Evolutionary conservation across 2,113 vertebrate genomes (phyloP).

Genomic region (Toxotes chatareus): DNA sequence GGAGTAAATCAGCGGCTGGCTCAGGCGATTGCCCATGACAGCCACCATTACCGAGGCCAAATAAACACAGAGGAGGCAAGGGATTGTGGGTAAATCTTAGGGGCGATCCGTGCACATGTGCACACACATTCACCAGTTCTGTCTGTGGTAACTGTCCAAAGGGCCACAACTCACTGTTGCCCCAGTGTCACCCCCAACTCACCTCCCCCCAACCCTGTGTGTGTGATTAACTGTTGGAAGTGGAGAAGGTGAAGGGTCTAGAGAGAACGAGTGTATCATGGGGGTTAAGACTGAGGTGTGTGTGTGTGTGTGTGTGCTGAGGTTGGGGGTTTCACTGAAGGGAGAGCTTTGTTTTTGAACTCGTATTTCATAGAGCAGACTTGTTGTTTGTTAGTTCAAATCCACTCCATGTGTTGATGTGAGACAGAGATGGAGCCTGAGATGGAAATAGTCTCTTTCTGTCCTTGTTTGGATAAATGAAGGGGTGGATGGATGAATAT

Average conservation of each 20-base stretch:
- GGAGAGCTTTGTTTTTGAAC: constrained; percentile 75
- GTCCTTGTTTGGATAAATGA: constrained; percentile 30
- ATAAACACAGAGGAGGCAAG: constrained; percentile 72
- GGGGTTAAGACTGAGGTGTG: constrained; percentile 42
- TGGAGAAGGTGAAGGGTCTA: constrained; percentile 61
- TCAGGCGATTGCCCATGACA: constrained; percentile 79
- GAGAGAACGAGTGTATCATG: constrained; percentile 37
- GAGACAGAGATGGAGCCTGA: constrained; percentile 45
- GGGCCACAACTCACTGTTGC: constrained; percentile 70
- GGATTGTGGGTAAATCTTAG: constrained; percentile 73
- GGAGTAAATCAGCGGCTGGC: constrained; percentile 81
- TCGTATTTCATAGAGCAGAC: constrained; percentile 79
- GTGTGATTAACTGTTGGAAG: constrained; percentile 80
- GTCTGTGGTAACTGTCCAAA: constrained; percentile 56
- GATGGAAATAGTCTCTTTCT: constrained; percentile 51
- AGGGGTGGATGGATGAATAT: constrained; percentile 12
- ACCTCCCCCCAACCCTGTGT: constrained; percentile 53
- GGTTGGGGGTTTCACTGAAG: constrained; percentile 57
- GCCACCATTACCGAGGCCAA: constrained; percentile 77
- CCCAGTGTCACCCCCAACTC: constrained; percentile 51
- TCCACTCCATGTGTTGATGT: constrained; percentile 67
- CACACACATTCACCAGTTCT: constrained; percentile 23
- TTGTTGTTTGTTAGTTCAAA: constrained; percentile 81
- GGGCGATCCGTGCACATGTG: constrained; percentile 19
- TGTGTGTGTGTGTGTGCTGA: constrained; percentile 30